Conservation (phyloP, 1,140 invertebrate genomes). For the Mycetomoellerius zeteki region DNA sequence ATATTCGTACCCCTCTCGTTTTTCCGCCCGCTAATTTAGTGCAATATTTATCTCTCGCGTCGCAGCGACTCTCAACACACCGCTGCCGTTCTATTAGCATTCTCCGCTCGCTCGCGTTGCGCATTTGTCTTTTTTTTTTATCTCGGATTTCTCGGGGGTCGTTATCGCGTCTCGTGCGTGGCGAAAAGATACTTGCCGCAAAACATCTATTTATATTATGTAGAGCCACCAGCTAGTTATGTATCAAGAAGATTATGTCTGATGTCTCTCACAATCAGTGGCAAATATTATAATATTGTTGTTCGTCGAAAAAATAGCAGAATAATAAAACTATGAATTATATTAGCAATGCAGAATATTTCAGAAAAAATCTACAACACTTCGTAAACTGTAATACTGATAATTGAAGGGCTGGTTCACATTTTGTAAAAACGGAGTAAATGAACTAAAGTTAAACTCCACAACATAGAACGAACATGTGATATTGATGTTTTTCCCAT, state of each 20-base stretch:
- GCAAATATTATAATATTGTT: not conserved
- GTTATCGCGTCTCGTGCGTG: not conserved
- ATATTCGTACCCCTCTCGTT: constrained; percentile 64
- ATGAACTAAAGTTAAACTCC: no score
- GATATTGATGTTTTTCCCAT: no score
- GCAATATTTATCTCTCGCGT: constrained; percentile 44
- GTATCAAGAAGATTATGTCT: constrained; percentile 4
- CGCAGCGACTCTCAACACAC: not conserved
- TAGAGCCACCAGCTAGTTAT: constrained; percentile 14
- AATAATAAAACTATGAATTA: not conserved
- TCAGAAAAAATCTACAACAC: not conserved
- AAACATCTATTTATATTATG: constrained; percentile 51
- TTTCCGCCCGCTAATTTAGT: constrained; percentile 68
- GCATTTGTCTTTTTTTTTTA: constrained; percentile 24
- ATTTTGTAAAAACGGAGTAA: no score
- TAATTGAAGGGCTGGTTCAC: no score
- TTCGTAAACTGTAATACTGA: not conserved
- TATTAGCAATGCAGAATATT: not conserved
- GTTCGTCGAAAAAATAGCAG: not conserved
- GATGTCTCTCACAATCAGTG: not conserved
- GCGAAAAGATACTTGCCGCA: constrained; percentile 28
- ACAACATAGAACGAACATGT: no score
- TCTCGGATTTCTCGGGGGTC: constrained; percentile 58
- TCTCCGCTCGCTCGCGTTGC: constrained; percentile 7
- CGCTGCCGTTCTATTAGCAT: constrained; percentile 65